Evolutionary conservation across 2,113 vertebrate genomes (phyloP), one percentile per base, ranked within the genome.

Genomic region (Fulmarus glacialis): DNA sequence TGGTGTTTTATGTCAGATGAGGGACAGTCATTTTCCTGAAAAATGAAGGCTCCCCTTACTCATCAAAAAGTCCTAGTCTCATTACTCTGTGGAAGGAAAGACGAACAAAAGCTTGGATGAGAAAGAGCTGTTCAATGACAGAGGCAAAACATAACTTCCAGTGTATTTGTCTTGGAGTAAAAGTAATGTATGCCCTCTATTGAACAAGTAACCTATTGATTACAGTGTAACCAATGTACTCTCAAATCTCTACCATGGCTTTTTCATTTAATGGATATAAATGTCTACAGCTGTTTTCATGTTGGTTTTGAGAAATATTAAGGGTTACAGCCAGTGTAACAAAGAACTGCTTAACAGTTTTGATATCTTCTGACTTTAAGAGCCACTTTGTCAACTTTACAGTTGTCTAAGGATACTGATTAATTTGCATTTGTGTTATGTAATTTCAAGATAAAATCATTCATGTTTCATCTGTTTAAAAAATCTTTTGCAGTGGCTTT

Each of bases 131-230:
- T 79, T 94, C 15, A 23, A 43, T 87, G 42, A 18, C 74, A 88
- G 87, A 89, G 70, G 47, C 36, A 75, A 93, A 84, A 60, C 47
- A 43, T 48, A 6, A 52, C 82, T 97, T 91, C 66, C 91, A 48
- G 71, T 45, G 50, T 48, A 30, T 94, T 71, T 79, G 64, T 93
- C 70, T 87, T 77, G 84, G 50, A 80, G 47, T 63, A 83, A 80
- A 92, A 96, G 93, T 29, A 52, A 75, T 19, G 27, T 24, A 1
- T 59, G 42, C 8, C 85, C 85, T 95, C 74, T 87, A 85, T 67
- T 93, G 92, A 95, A 9, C 75, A 56, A 18, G 75, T 73, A 72
- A 96, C 93, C 88, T 91, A 85, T 91, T 38, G 96, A 97, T 91
- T 94, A 42, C 42, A 15, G 18, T 15, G 8, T 29, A 42, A 38